These are phyloP conservation scores for Elmis aenea DNA, from an alignment of 2,888 invertebrate species.

Conservation along the genomic window DNA sequence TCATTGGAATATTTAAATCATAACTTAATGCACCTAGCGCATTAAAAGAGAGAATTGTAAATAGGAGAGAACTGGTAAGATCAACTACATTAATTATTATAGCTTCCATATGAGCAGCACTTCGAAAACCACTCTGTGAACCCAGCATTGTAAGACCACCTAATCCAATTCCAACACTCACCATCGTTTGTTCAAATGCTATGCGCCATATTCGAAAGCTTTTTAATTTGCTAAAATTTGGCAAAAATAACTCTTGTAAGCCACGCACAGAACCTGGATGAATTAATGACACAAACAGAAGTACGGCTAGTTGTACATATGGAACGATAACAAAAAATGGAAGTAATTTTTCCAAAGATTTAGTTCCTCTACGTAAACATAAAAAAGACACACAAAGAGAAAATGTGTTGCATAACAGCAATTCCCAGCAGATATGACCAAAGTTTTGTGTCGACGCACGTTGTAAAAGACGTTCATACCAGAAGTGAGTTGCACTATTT, in stretches of 20 bases:
- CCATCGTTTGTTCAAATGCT: slow-evolving; percentile 5
- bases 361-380: slow-evolving; percentile 4
- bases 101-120: slow-evolving; percentile 10
- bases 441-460: not conserved
- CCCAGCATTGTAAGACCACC: slow-evolving; percentile 13
- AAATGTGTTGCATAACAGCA: slow-evolving; percentile 3
- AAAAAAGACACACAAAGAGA: not conserved
- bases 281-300: slow-evolving; percentile 9
- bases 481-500: slow-evolving; percentile 9
- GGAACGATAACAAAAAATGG: slow-evolving; percentile 1
- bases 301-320: slow-evolving; percentile 3
- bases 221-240: slow-evolving; percentile 4
- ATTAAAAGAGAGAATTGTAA: slow-evolving; percentile 5
- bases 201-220: slow-evolving; percentile 8
- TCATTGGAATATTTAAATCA: slow-evolving; percentile 1
- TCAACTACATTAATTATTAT: slow-evolving; percentile 9
- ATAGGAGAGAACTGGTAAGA: slow-evolving; percentile 1
- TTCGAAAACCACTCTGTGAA: slow-evolving; percentile 9
- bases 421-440: slow-evolving; percentile 5
- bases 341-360: slow-evolving; percentile 4
- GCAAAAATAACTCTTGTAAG: slow-evolving; percentile 4
- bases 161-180: slow-evolving; percentile 12
- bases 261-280: slow-evolving; percentile 10
- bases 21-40: slow-evolving; percentile 8
- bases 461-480: slow-evolving; percentile 3